Evolutionary conservation across 2,113 vertebrate genomes (phyloP), one percentile per base, ranked within the genome.

Genomic region (Cairina moschata): DNA sequence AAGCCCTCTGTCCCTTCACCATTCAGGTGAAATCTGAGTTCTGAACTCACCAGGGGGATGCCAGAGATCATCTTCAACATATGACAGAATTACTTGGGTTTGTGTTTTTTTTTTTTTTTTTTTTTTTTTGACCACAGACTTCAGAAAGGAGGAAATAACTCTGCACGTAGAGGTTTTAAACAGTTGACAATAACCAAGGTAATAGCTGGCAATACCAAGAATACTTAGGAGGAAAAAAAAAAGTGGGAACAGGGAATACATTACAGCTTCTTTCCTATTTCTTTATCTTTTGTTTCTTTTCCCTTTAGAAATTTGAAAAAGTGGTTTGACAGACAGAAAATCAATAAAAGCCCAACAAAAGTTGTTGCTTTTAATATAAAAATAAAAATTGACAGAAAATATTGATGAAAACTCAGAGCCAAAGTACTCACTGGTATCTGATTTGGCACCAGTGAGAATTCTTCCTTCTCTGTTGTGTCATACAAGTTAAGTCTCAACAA

Each of bases 381-480:
- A 75, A 75, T 44, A 75, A 59, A 93, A 95, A 81, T 22, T 56
- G 82, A 93, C 87, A 66, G 58, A 79, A 93, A 94, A 65, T 85
- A 75, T 83, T 5, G 23, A 56, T 60, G 48, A 91, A 93, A 87
- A 34, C 38, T 89, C 78, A 77, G 67, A 88, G 80, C 75, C 62
- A 54, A 88, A 91, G 29, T 59, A 77, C 36, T 82, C 22, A 0
- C 48, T 40, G 58, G 58, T 54, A 62, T 76, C 55, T 90, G 50
- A 58, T 54, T 80, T 91, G 75, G 50, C 86, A 90, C 32, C 1
- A 0, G 9, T 8, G 28, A 78, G 81, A 91, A 84, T 84, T 80
- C 63, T 88, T 58, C 81, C 50, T 81, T 91, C 76, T 72, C 65
- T 31, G 4, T 54, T 91, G 72, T 81, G 36, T 23, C 62, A 52